Conservation (phyloP, 2,113 vertebrate species). For the Aldabrachelys gigantea region DNA sequence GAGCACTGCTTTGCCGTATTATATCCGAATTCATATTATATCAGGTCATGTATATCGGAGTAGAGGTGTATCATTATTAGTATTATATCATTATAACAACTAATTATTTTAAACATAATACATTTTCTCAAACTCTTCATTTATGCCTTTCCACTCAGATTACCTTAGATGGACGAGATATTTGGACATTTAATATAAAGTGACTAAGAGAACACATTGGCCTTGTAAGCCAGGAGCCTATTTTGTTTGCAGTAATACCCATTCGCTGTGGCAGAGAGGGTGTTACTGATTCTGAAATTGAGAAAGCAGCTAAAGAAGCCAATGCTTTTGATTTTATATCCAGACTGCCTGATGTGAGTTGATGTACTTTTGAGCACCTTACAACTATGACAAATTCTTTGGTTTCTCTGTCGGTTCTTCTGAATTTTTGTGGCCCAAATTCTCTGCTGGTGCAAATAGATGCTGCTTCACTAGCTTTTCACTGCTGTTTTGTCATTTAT, state of each 20-base stretch:
- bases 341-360: conserved; percentile 76
- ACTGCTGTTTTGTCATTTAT: not conserved
- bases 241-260: conserved; percentile 57
- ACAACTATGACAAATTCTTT: not conserved
- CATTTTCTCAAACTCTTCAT: not conserved
- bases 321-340: conserved; percentile 81
- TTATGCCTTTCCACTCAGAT: conserved; percentile 49
- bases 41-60: no score
- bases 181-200: conserved; percentile 74
- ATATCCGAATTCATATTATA: no score
- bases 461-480: not conserved
- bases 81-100: not conserved
- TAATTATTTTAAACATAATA: not conserved
- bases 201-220: conserved; percentile 79
- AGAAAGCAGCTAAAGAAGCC: conserved; percentile 76
- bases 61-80: no score
- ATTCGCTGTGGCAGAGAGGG: conserved; percentile 69
- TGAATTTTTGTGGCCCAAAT: not conserved
- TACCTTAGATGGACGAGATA: conserved; percentile 72
- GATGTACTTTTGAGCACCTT: not conserved
- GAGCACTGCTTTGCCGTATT: no score
- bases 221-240: conserved; percentile 79
- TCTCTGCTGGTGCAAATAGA: not conserved
- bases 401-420: not conserved
- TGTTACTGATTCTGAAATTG: conserved; percentile 76